These are phyloP conservation scores for Parthenolecanium corni DNA, from an alignment of 2,888 invertebrate genomes.

Conservation along the genomic window DNA sequence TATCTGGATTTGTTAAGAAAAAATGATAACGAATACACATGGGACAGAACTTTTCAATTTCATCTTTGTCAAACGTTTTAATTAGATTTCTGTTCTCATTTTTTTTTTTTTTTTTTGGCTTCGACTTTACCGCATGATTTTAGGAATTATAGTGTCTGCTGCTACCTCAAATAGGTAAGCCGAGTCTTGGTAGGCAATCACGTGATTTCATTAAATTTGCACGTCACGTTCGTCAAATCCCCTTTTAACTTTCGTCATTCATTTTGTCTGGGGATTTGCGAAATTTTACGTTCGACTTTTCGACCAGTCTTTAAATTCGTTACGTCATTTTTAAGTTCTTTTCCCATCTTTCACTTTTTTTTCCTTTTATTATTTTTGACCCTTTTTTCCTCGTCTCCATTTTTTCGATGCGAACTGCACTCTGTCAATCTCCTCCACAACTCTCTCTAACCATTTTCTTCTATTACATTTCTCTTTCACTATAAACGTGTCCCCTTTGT, in stretches of 20 bases:
- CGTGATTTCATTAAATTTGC: conserved; percentile 23
- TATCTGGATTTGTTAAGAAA: no score
- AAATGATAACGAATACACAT: no score
- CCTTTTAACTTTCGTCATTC: conserved; percentile 23
- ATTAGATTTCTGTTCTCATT: background rate
- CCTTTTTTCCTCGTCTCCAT: background rate
- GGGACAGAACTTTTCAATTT: background rate
- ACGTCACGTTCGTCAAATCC: conserved; percentile 21
- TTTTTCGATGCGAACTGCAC: background rate
- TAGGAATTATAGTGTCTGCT: background rate
- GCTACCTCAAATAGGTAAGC: conserved; percentile 5
- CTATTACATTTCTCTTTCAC: no score
- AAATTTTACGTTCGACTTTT: conserved; percentile 17
- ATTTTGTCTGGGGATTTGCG: conserved; percentile 10
- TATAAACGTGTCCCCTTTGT: no score
- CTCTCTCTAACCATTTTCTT: no score
- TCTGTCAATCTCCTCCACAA: no score
- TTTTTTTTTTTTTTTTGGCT: conserved; percentile 11
- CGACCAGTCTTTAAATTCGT: conserved; percentile 9
- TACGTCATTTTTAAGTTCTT: conserved; percentile 13
- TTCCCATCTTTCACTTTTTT: background rate
- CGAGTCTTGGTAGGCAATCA: conserved; percentile 2
- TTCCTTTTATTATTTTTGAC: background rate
- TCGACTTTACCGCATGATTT: background rate
- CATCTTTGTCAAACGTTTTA: conserved; percentile 10